These are phyloP conservation scores for Nematolebias whitei DNA, from an alignment of 2,113 vertebrate species.

Conservation along the genomic window DNA sequence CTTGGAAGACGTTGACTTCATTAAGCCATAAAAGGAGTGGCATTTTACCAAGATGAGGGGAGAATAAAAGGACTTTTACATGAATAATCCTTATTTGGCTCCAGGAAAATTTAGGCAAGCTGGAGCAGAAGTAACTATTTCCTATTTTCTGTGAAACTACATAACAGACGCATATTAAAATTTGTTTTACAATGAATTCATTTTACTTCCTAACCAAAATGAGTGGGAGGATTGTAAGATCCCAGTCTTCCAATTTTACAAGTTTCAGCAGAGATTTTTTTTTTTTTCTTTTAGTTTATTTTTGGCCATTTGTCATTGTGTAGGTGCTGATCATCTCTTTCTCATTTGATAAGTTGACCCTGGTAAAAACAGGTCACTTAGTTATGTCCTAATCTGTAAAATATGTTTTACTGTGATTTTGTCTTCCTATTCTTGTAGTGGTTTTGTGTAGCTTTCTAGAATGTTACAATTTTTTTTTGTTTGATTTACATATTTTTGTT, in stretches of 20 bases:
- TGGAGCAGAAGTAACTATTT: neutral
- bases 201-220: neutral
- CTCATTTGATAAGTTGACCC: neutral
- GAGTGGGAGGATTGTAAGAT: neutral
- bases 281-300: neutral
- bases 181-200: neutral
- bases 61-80: conserved; percentile 3
- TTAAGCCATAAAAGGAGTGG: conserved; percentile 8
- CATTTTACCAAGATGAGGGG: conserved; percentile 6
- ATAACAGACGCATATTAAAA: conserved; percentile 5
- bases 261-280: neutral
- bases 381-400: too few relatives aligned
- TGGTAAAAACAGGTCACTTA: too few relatives aligned
- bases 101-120: conserved; percentile 1
- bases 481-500: too few relatives aligned
- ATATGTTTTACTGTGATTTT: too few relatives aligned
- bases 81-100: conserved; percentile 6
- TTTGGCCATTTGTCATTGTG: neutral
- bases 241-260: neutral
- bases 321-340: neutral
- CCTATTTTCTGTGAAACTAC: conserved; percentile 6
- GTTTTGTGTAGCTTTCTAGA: too few relatives aligned
- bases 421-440: too few relatives aligned
- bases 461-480: too few relatives aligned
- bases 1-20: conserved; percentile 3